A percentile compares a stretch with the other conserved stretches of the same genome.
phyloP scores from a whole-genome alignment of 2,113 vertebrate species.

The Cyprinus carpio region DNA sequence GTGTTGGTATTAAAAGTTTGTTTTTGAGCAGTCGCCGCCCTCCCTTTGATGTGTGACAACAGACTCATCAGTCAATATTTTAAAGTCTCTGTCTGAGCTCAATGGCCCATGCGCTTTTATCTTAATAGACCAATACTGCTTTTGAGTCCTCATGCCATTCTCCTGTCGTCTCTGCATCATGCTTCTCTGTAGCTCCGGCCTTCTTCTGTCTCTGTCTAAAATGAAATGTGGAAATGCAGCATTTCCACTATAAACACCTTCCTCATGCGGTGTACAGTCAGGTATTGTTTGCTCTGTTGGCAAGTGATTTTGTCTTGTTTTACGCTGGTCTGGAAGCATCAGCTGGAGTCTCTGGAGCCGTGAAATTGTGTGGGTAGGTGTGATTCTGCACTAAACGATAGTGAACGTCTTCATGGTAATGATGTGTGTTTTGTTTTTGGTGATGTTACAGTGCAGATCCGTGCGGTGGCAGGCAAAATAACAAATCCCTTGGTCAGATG shows the following conservation, averaged over 20 bases:
- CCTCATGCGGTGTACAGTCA: neutral
- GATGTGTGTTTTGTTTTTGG: slow-evolving; percentile 13
- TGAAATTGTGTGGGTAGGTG: slow-evolving; percentile 24
- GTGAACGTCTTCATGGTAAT: slow-evolving; percentile 20
- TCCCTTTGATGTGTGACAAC: too few species aligned
- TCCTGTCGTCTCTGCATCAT: neutral
- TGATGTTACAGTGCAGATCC: slow-evolving; percentile 13
- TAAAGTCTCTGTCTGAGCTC: neutral
- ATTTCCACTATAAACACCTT: slow-evolving; percentile 20
- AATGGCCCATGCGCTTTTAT: neutral
- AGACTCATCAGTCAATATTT: slow-evolving; percentile 6
- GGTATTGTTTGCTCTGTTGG: slow-evolving; percentile 27
- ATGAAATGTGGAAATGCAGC: neutral
- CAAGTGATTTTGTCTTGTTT: slow-evolving; percentile 27
- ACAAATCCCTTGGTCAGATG: slow-evolving; percentile 41
- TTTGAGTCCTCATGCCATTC: slow-evolving; percentile 13
- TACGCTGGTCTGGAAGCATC: slow-evolving; percentile 30
- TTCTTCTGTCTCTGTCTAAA: neutral
- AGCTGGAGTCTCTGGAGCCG: slow-evolving; percentile 1
- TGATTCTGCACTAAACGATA: slow-evolving; percentile 36
- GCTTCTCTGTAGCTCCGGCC: neutral
- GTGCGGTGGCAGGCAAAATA: slow-evolving; percentile 34
- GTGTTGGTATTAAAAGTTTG: too few species aligned
- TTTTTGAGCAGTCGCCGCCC: too few species aligned
- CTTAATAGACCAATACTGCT: neutral